phyloP scores from a whole-genome alignment of 2,888 invertebrate species.

The Agrotis puta region DNA sequence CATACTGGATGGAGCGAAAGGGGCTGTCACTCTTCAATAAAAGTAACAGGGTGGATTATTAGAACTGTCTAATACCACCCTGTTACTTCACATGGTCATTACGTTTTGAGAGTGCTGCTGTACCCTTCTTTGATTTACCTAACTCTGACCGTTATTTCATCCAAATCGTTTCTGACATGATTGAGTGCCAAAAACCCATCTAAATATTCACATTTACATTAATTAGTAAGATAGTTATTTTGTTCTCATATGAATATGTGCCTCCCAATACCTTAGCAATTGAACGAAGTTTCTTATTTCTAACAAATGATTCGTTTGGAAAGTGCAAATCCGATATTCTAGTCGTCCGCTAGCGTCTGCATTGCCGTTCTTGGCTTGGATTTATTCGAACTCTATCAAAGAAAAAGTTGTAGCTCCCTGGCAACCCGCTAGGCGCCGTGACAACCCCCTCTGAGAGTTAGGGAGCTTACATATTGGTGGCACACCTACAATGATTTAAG shows the following conservation, averaged over 20 bases:
- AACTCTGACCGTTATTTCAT: no score
- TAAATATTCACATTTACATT: no score
- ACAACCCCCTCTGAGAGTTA: slow-evolving; percentile 70
- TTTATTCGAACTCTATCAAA: slow-evolving; percentile 89
- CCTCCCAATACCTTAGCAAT: slow-evolving; percentile 5
- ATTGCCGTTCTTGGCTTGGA: slow-evolving; percentile 80
- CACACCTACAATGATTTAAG: slow-evolving; percentile 20
- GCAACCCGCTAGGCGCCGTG: slow-evolving; percentile 83
- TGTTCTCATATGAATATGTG: not conserved
- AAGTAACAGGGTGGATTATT: no score
- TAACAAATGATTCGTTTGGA: slow-evolving; percentile 55
- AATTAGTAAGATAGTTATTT: not conserved
- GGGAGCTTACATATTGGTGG: slow-evolving; percentile 63
- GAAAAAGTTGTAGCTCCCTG: slow-evolving; percentile 86
- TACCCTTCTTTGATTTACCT: no score
- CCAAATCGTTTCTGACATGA: no score
- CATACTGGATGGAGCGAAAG: no score
- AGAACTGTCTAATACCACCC: no score
- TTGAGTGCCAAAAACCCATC: no score
- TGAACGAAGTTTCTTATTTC: slow-evolving; percentile 43
- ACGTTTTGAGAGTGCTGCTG: no score
- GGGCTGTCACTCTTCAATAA: no score
- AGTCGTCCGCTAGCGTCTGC: slow-evolving; percentile 78
- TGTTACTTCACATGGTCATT: no score
- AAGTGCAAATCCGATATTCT: slow-evolving; percentile 74